phyloP scores from a whole-genome alignment of 2,797 vertebrate genomes.

The Catostomus latipinnis region DNA sequence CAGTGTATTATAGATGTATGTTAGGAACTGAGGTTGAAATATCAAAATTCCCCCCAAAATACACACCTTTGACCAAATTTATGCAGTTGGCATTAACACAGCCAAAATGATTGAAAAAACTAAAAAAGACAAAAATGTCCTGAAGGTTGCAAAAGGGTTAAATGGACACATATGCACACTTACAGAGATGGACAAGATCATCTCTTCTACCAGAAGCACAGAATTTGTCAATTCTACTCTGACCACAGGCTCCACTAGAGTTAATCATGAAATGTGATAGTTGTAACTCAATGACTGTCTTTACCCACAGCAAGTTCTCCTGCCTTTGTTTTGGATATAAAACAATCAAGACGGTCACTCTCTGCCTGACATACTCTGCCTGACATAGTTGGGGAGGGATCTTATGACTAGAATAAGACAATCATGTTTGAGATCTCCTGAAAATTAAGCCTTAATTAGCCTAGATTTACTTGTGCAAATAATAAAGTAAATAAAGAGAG shows the following conservation, averaged over 20 bases:
- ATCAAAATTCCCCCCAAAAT: too few relatives aligned
- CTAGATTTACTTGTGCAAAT: neutral
- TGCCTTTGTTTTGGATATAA: constrained; percentile 10
- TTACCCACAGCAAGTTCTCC: neutral
- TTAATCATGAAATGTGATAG: constrained; percentile 13
- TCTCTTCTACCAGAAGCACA: neutral
- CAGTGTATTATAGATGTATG: too few relatives aligned
- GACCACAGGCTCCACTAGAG: neutral
- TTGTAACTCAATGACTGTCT: constrained; percentile 18
- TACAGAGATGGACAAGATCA: neutral
- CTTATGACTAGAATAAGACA: neutral
- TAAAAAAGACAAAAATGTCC: too few relatives aligned
- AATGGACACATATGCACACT: too few relatives aligned
- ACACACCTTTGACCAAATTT: too few relatives aligned
- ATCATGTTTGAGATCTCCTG: neutral
- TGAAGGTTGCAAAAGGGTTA: too few relatives aligned
- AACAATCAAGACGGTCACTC: neutral
- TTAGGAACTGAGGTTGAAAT: too few relatives aligned
- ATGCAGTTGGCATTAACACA: too few relatives aligned
- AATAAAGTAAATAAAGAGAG: neutral
- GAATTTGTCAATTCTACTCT: neutral
- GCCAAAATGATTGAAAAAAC: too few relatives aligned
- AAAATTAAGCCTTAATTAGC: neutral
- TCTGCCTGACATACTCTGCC: neutral
- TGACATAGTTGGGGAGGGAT: neutral